These are phyloP conservation scores for Sorex maritimensis DNA, from an alignment of 2,797 vertebrate genomes.

Conservation along the genomic window DNA sequence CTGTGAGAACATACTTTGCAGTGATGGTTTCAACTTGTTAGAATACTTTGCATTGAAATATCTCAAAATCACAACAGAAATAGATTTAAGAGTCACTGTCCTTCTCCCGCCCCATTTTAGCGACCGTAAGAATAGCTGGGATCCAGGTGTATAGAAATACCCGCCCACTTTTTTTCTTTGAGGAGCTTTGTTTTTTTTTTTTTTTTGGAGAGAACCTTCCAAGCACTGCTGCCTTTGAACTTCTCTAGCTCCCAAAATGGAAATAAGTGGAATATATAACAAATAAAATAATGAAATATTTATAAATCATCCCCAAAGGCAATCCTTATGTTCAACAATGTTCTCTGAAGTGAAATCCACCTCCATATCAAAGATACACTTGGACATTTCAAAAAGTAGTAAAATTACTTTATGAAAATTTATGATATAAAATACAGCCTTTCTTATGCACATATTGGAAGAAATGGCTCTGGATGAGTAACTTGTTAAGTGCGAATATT, in stretches of 20 bases:
- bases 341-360: constrained; percentile 50
- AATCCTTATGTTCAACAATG: not conserved
- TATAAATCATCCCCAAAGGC: not conserved
- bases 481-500: not conserved
- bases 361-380: not conserved
- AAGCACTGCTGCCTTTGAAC: not conserved
- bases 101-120: not conserved
- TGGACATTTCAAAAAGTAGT: not conserved
- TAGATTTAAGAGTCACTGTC: not conserved
- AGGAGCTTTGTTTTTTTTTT: not conserved
- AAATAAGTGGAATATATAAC: not conserved
- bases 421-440: not conserved
- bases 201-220: not conserved
- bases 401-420: not conserved
- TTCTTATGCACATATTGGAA: not conserved
- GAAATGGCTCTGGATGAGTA: not conserved
- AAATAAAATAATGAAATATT: constrained; percentile 48
- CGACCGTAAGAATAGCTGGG: not conserved
- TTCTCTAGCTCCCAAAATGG: not conserved
- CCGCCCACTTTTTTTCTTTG: not conserved
- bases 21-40: not conserved
- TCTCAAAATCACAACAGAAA: not conserved
- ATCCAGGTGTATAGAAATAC: not conserved
- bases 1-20: not conserved
- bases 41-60: not conserved